Conservation (phyloP, 2,888 invertebrate genomes). For the Rugalucina vietnamica region DNA sequence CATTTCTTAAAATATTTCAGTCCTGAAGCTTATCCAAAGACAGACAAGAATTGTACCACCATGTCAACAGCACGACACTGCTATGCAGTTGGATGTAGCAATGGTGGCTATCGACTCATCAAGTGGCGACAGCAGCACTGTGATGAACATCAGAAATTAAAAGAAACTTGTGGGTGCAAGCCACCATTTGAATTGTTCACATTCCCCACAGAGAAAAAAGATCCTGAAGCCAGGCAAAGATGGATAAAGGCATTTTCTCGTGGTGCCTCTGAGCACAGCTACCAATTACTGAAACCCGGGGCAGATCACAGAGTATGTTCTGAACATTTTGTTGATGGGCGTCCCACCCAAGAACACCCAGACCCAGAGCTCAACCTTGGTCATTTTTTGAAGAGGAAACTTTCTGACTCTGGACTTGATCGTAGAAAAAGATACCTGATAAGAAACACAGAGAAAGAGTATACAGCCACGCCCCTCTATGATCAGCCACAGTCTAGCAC, state of each 20-base stretch:
- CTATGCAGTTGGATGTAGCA: slow-evolving; percentile 7
- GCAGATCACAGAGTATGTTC: not conserved
- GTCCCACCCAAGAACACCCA: not conserved
- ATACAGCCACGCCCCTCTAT: not conserved
- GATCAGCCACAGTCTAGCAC: not conserved
- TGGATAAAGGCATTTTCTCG: not conserved
- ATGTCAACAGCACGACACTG: slow-evolving; percentile 13
- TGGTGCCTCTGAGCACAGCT: not conserved
- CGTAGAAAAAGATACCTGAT: not conserved
- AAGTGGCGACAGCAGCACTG: not conserved
- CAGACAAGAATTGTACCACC: too few species aligned
- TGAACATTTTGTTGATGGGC: not conserved
- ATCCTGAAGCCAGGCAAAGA: not conserved
- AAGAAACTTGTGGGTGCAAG: not conserved
- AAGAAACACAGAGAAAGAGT: not conserved
- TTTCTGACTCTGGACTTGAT: not conserved
- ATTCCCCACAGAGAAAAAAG: not conserved
- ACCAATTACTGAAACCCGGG: not conserved
- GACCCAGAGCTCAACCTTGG: slow-evolving; percentile 11
- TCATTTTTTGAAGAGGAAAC: slow-evolving; percentile 1
- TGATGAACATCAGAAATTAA: not conserved
- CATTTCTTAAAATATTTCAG: too few species aligned
- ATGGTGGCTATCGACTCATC: not conserved
- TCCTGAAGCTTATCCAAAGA: too few species aligned
- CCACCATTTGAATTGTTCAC: not conserved